These are phyloP conservation scores for Falco cherrug DNA, from an alignment of 2,797 vertebrate species.

Conservation along the genomic window DNA sequence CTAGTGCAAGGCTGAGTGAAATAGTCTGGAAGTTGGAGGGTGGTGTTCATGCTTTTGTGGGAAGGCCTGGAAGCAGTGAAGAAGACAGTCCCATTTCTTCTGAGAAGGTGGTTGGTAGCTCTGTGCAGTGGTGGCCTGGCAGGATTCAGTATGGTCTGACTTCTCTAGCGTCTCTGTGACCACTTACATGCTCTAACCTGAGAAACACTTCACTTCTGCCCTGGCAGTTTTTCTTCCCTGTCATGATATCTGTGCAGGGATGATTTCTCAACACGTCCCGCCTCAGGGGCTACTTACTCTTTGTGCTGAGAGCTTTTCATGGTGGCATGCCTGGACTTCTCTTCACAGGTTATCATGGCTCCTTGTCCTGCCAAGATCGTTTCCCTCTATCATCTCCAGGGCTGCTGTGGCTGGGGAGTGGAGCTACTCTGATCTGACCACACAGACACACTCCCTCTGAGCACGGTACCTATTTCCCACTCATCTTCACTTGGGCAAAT, in stretches of 20 bases:
- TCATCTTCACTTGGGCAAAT: neutral
- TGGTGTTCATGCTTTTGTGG: neutral
- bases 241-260: neutral
- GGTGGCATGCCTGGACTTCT: neutral
- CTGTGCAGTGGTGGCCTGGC: neutral
- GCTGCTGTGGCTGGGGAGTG: neutral
- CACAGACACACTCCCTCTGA: neutral
- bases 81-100: neutral
- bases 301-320: neutral
- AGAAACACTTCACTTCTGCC: neutral
- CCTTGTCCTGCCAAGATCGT: neutral
- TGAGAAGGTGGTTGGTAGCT: neutral
- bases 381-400: neutral
- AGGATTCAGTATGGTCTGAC: neutral
- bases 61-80: neutral
- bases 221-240: neutral
- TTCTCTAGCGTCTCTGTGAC: neutral
- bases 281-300: neutral
- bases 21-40: neutral
- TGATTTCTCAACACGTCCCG: neutral
- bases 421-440: neutral
- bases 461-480: neutral
- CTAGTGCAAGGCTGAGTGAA: neutral
- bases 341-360: neutral
- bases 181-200: neutral